Evolutionary conservation across 2,888 invertebrate genomes (phyloP).

Genomic region (Choristoneura rosaceana): DNA sequence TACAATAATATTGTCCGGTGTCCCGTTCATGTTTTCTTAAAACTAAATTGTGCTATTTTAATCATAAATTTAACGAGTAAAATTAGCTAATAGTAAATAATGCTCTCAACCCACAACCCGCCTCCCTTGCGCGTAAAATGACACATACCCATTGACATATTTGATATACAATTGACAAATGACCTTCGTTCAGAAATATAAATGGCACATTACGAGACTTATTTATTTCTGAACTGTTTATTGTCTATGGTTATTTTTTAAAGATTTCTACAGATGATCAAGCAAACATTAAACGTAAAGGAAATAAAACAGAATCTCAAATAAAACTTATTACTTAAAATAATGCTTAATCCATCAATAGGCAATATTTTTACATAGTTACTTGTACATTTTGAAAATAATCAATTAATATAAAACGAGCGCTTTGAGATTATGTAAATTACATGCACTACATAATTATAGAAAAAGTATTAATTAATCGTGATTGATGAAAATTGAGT

Average conservation of each 20-base stretch:
- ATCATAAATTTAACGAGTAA: constrained; percentile 37
- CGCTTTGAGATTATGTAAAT: too few relatives aligned
- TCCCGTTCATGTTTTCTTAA: constrained; percentile 67
- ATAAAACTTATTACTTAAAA: background rate
- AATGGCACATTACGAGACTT: background rate
- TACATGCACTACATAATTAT: too few relatives aligned
- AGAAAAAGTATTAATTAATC: too few relatives aligned
- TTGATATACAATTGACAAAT: constrained; percentile 30
- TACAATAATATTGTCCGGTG: constrained; percentile 69
- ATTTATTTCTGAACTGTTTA: constrained; percentile 17
- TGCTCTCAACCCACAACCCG: constrained; percentile 39
- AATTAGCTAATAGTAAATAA: constrained; percentile 41
- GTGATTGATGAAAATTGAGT: too few relatives aligned
- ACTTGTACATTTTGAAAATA: too few relatives aligned
- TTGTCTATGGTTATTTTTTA: constrained; percentile 21
- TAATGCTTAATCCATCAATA: too few relatives aligned
- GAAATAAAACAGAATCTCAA: background rate
- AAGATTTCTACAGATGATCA: constrained; percentile 10
- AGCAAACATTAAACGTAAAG: background rate
- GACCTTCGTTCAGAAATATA: constrained; percentile 19
- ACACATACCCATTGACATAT: constrained; percentile 29
- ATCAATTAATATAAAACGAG: too few relatives aligned
- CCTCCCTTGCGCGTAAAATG: constrained; percentile 42
- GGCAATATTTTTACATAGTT: too few relatives aligned
- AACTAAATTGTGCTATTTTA: constrained; percentile 49